Conservation (phyloP, 2,113 vertebrate genomes). For the Colossoma macropomum region DNA sequence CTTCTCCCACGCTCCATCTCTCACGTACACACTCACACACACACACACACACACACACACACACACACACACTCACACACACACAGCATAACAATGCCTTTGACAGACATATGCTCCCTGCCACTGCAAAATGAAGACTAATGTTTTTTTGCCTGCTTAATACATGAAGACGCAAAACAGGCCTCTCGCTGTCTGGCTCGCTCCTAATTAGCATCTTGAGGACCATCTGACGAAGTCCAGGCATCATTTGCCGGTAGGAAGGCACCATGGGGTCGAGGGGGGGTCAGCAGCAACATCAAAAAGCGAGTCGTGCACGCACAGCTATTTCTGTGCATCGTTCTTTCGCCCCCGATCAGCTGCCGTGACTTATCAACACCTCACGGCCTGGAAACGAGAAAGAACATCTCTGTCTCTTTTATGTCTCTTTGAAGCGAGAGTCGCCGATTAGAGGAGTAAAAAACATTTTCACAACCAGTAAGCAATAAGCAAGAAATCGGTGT, state of each 20-base stretch:
- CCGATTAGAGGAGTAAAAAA: not conserved
- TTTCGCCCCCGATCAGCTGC: not conserved
- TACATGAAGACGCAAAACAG: not conserved
- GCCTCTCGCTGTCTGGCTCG: not conserved
- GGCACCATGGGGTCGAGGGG: not conserved
- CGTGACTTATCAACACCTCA: not conserved
- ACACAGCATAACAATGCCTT: conserved; percentile 15
- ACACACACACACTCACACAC: not conserved
- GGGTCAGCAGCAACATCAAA: conserved; percentile 4
- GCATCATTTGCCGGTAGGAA: conserved; percentile 5
- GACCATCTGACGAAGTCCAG: not conserved
- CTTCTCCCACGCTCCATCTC: not conserved
- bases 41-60: not conserved
- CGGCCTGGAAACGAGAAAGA: not conserved
- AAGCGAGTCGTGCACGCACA: not conserved
- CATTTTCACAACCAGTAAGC: not conserved
- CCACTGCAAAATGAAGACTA: conserved; percentile 29
- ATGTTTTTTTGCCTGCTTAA: conserved; percentile 23
- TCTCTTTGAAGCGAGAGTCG: not conserved
- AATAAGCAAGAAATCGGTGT: conserved; percentile 4
- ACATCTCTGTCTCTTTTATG: not conserved
- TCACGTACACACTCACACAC: not conserved
- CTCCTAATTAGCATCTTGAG: conserved; percentile 5
- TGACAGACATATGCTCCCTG: conserved; percentile 26
- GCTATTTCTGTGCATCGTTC: not conserved